phyloP scores from a whole-genome alignment of 2,113 vertebrate species.

The Sclerurus mexicanus region DNA sequence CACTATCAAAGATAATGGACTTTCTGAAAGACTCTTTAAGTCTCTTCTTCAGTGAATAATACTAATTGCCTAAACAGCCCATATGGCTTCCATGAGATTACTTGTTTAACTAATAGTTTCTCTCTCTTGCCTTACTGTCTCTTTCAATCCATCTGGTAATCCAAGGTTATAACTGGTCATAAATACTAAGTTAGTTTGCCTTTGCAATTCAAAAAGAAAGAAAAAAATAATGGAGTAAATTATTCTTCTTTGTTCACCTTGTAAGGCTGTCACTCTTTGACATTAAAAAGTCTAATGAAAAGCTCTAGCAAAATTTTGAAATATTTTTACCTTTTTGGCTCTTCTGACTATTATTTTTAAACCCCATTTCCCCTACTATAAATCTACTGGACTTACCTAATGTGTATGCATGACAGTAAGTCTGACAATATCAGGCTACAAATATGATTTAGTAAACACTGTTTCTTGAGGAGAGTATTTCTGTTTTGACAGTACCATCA shows the following conservation, averaged over 20 bases:
- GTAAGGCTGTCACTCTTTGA: not conserved
- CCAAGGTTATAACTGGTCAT: slow-evolving; percentile 3
- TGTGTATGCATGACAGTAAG: not conserved
- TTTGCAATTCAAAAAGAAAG: not conserved
- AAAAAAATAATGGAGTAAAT: not conserved
- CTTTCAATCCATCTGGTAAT: slow-evolving; percentile 45
- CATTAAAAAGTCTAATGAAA: not conserved
- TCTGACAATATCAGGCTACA: not conserved
- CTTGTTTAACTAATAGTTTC: slow-evolving; percentile 44
- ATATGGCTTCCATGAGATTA: slow-evolving; percentile 54
- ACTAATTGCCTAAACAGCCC: slow-evolving; percentile 47
- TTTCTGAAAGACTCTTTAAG: slow-evolving; percentile 29
- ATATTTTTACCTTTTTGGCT: not conserved
- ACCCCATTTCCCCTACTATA: not conserved
- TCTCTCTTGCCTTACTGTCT: slow-evolving; percentile 28
- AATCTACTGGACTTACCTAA: not conserved
- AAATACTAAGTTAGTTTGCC: not conserved
- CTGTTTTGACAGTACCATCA: not conserved
- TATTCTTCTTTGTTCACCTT: not conserved
- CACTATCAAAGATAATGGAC: slow-evolving; percentile 38
- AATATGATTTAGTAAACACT: not conserved
- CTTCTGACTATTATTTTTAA: not conserved
- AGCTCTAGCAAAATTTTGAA: not conserved
- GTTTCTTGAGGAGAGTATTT: not conserved
- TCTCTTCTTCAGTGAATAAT: slow-evolving; percentile 36